A percentile compares a stretch with the other conserved stretches of the same genome.
Evolutionary conservation across 64 coral and sea anemone genomes (phyloP).

Genomic region (Pachyseris speciosa): DNA sequence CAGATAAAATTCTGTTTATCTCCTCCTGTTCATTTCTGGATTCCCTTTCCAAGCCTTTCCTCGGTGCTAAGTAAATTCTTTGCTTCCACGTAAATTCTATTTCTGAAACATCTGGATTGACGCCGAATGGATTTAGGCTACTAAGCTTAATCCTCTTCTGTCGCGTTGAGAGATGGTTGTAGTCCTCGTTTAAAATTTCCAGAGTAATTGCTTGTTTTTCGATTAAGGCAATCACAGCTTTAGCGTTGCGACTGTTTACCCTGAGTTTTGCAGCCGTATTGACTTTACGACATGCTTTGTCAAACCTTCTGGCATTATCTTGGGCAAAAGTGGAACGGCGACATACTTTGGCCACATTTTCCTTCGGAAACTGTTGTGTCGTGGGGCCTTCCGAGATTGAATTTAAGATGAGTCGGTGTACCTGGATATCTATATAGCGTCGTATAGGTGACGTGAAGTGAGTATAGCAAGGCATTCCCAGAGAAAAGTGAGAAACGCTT

Average conservation of each 20-base stretch:
- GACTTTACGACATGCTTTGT: slow-evolving; percentile 67
- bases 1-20: neutral
- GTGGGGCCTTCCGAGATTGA: neutral
- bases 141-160: slow-evolving; percentile 59
- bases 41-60: neutral
- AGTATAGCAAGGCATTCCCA: slow-evolving; percentile 57
- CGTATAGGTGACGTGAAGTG: slow-evolving; percentile 93
- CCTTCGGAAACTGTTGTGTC: neutral
- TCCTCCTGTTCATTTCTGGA: neutral
- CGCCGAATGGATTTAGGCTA: neutral
- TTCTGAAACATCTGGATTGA: neutral
- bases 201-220: neutral
- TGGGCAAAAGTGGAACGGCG: slow-evolving; percentile 72
- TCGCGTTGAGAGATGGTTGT: neutral
- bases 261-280: slow-evolving; percentile 48
- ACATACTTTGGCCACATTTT: slow-evolving; percentile 63
- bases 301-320: slow-evolving; percentile 68
- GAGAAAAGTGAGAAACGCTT: slow-evolving; percentile 45
- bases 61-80: slow-evolving; percentile 25
- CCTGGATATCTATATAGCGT: slow-evolving; percentile 81
- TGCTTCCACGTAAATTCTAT: neutral
- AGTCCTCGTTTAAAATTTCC: neutral
- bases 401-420: slow-evolving; percentile 55
- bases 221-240: neutral
- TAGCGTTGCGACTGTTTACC: slow-evolving; percentile 10